Evolutionary conservation across 2,888 invertebrate species (phyloP).

Genomic region (Hyposoter dolosus): DNA sequence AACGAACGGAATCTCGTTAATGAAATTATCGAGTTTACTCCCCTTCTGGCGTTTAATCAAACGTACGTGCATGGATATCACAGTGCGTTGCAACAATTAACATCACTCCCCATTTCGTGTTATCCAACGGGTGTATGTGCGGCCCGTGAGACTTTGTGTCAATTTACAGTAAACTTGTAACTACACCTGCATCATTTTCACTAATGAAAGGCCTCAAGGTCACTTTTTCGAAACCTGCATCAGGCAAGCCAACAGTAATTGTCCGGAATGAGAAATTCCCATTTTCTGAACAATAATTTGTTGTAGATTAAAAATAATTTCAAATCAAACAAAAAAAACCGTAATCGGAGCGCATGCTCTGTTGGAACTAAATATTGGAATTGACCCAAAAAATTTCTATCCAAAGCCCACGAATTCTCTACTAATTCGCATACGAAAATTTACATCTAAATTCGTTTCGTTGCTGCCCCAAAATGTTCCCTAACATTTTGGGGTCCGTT

Average conservation of each 20-base stretch:
- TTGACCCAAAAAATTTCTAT: not conserved
- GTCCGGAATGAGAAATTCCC: not conserved
- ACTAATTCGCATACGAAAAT: not conserved
- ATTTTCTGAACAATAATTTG: not conserved
- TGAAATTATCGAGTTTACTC: constrained; percentile 54
- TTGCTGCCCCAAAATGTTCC: not conserved
- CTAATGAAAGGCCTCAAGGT: not conserved
- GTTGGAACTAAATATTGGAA: not conserved
- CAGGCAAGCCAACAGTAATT: not conserved
- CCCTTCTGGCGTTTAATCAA: constrained; percentile 43
- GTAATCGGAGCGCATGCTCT: not conserved
- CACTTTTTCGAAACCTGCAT: not conserved
- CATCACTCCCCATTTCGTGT: constrained; percentile 39
- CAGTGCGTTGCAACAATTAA: constrained; percentile 1
- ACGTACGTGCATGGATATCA: constrained; percentile 20
- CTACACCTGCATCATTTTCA: not conserved
- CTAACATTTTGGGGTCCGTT: not conserved
- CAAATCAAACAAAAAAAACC: not conserved
- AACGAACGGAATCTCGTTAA: constrained; percentile 61
- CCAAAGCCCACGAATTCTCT: not conserved
- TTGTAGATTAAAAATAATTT: not conserved
- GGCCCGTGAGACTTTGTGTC: not conserved
- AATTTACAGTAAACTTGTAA: not conserved
- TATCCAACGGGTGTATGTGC: not conserved
- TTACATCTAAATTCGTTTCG: not conserved